Conservation (phyloP, 2,113 vertebrate species). For the Pterocles burchelli region DNA sequence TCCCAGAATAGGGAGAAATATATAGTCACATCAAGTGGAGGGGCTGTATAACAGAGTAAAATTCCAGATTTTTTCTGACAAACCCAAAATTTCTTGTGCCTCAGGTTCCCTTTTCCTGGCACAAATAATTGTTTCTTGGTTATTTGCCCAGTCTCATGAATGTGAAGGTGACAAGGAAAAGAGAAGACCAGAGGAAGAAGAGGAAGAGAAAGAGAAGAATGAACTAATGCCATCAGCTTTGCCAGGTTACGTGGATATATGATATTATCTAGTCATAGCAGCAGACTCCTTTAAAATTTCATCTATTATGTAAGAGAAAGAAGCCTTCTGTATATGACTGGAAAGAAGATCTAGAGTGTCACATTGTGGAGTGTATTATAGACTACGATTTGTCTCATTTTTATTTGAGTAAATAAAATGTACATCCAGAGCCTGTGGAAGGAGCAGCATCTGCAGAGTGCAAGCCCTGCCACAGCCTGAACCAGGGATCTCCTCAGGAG, state of each 20-base stretch:
- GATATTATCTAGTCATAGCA: background rate
- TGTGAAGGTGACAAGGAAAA: background rate
- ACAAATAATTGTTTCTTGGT: background rate
- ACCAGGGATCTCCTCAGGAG: background rate
- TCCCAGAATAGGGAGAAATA: background rate
- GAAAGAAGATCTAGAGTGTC: background rate
- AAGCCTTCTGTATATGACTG: background rate
- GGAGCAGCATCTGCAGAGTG: background rate
- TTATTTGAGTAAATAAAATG: background rate
- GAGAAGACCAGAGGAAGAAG: background rate
- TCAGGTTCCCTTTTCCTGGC: background rate
- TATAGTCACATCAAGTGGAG: background rate
- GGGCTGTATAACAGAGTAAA: background rate
- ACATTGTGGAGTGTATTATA: background rate
- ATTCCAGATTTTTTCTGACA: background rate
- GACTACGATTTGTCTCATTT: background rate
- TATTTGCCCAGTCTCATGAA: background rate
- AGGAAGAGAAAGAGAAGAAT: background rate
- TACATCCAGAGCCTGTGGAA: background rate
- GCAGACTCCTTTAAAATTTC: background rate
- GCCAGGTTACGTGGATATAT: background rate
- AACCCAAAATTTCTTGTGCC: background rate
- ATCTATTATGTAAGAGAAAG: background rate
- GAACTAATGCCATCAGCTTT: background rate
- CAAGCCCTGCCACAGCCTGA: background rate